These are phyloP conservation scores for Phoxinus dragarum DNA, from an alignment of 2,797 vertebrate species.

Conservation along the genomic window DNA sequence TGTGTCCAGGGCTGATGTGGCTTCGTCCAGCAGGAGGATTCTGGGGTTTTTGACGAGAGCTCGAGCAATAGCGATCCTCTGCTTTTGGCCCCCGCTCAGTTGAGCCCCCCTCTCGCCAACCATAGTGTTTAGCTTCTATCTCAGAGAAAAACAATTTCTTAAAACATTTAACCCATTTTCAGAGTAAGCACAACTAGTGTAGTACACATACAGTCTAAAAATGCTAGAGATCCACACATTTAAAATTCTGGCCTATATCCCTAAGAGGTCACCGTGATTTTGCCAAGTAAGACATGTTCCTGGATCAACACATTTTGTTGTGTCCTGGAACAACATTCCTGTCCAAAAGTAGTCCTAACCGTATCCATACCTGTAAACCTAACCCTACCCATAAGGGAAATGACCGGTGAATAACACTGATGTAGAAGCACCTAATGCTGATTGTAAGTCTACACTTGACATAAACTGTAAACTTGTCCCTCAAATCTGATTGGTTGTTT, in stretches of 20 bases:
- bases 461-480: no score
- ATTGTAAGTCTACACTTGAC: no score
- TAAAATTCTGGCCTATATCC: neutral
- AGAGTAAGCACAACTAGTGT: neutral
- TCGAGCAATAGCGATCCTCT: constrained; percentile 81
- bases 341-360: no score
- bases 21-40: constrained; percentile 80
- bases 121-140: constrained; percentile 80
- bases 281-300: neutral
- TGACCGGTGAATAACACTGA: no score
- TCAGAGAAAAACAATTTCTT: constrained; percentile 16
- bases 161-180: neutral
- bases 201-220: neutral
- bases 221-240: neutral
- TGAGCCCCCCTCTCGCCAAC: constrained; percentile 83
- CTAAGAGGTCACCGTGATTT: neutral
- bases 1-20: constrained; percentile 79
- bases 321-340: no score
- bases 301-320: no score
- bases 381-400: no score
- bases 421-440: no score
- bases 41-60: constrained; percentile 79
- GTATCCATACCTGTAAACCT: no score
- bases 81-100: constrained; percentile 84
- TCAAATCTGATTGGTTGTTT: no score